phyloP scores from a whole-genome alignment of 2,113 vertebrate species.

The Diadophis punctatus region DNA sequence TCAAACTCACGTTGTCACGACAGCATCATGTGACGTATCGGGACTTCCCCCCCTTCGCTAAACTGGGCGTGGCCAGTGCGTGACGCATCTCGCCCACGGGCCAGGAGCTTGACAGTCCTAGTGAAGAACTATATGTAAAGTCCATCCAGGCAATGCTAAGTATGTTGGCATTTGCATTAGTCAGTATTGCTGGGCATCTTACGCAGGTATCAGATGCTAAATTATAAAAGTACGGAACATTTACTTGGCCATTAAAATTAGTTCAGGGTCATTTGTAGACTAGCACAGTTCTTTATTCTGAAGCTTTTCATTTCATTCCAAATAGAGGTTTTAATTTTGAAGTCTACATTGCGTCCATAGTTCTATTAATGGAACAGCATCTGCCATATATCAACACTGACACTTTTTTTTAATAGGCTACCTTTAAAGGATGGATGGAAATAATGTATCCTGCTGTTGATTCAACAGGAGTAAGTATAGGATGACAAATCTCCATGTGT shows the following conservation, averaged over 20 bases:
- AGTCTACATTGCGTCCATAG: background rate
- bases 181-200: background rate
- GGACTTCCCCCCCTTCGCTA: too few relatives aligned
- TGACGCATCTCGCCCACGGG: too few relatives aligned
- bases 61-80: too few relatives aligned
- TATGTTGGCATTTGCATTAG: background rate
- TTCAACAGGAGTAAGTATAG: constrained; percentile 71
- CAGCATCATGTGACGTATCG: too few relatives aligned
- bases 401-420: constrained; percentile 69
- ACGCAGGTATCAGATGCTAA: background rate
- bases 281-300: background rate
- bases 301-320: background rate
- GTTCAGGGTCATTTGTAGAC: background rate
- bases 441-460: constrained; percentile 82
- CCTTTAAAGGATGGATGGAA: constrained; percentile 78
- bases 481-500: background rate
- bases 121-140: background rate
- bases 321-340: background rate
- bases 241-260: background rate
- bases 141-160: background rate
- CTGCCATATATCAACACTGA: constrained; percentile 6
- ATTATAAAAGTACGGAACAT: background rate
- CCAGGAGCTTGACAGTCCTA: too few relatives aligned
- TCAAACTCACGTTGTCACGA: too few relatives aligned
- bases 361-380: background rate